Conservation (phyloP, 2,797 vertebrate species). For the Premnoplex brunnescens region DNA sequence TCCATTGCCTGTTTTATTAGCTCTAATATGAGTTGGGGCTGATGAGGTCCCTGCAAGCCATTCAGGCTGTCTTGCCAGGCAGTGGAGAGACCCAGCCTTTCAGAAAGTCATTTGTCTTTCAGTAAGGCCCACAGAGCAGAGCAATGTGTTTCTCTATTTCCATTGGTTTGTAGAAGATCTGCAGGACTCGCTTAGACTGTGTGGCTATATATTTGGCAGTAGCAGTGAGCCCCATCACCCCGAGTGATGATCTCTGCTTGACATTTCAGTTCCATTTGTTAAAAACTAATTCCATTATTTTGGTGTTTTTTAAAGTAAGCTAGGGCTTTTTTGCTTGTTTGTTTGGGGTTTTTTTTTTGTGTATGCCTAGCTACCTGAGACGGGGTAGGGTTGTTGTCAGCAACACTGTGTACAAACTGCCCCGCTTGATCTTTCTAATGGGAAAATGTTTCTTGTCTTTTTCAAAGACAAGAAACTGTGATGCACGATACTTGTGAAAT, state of each 20-base stretch:
- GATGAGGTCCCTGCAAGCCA: fast-evolving
- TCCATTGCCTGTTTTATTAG: background rate
- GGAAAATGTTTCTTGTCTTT: background rate
- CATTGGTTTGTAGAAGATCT: background rate
- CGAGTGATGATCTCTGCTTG: background rate
- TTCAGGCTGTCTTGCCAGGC: background rate
- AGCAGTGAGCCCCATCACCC: background rate
- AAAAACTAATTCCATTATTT: background rate
- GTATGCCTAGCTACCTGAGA: background rate
- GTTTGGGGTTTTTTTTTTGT: fast-evolving
- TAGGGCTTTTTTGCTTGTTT: background rate
- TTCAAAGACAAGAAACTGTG: background rate
- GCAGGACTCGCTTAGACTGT: background rate
- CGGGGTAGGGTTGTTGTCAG: background rate
- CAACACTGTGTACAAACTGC: background rate
- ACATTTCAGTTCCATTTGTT: background rate
- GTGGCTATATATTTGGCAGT: background rate
- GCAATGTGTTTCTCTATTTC: background rate
- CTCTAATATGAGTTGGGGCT: background rate
- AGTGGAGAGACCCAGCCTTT: background rate
- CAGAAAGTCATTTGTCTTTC: background rate
- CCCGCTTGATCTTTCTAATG: background rate
- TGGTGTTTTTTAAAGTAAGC: fast-evolving
- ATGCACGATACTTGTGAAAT: background rate
- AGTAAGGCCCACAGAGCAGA: background rate